Percentiles rank a stretch among this genome's conserved stretches.
Conservation (phyloP, 2,888 invertebrate species). For the Catocala fraxini region DNA sequence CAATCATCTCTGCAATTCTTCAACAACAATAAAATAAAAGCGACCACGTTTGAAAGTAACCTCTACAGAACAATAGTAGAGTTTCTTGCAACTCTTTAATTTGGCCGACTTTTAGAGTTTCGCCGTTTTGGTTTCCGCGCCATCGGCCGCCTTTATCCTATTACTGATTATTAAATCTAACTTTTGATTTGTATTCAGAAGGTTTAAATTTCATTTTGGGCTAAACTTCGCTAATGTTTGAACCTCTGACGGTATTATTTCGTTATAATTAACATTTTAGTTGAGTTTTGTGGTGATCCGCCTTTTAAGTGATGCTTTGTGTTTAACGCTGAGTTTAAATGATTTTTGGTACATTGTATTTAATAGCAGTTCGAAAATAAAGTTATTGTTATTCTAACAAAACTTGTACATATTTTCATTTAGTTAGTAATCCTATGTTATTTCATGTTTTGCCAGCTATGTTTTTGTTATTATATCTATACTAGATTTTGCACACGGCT, state of each 20-base stretch:
- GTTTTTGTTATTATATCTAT: no score
- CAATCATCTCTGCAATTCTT: constrained; percentile 14
- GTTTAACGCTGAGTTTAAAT: constrained; percentile 16
- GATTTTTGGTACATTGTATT: no score
- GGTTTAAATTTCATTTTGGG: constrained; percentile 70
- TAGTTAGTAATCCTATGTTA: no score
- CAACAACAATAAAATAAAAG: constrained; percentile 24
- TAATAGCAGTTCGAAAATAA: no score
- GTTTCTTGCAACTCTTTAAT: constrained; percentile 59
- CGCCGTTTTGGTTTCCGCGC: constrained; percentile 58
- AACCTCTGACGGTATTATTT: constrained; percentile 51
- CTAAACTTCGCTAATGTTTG: constrained; percentile 58
- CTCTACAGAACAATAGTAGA: constrained; percentile 44
- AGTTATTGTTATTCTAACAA: no score
- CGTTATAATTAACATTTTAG: constrained; percentile 49
- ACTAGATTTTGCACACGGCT: no score
- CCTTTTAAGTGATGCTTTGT: constrained; percentile 23
- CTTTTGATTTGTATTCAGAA: constrained; percentile 64
- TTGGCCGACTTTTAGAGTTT: constrained; percentile 49
- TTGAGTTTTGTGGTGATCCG: constrained; percentile 32
- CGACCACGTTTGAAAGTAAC: constrained; percentile 38
- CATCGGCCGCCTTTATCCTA: constrained; percentile 70
- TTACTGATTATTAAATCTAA: constrained; percentile 78
- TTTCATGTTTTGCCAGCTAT: no score
- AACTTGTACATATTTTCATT: no score